Evolutionary conservation across 2,113 vertebrate species (phyloP), one percentile per base, ranked within the genome.

Genomic region (Butastur rufipennis): DNA sequence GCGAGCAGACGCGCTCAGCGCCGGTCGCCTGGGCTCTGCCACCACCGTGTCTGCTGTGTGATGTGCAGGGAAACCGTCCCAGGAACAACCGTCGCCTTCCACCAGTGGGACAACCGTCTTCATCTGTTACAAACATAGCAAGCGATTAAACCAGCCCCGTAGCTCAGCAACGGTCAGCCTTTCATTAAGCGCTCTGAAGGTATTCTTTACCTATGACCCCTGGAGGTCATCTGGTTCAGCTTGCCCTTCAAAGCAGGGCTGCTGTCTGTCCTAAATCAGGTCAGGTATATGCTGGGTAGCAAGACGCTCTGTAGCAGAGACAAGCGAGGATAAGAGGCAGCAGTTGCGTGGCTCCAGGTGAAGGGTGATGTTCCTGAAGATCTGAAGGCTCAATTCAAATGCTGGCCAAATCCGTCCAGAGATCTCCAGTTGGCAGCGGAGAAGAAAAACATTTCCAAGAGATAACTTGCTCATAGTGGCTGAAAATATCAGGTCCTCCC

Each of bases 41-140:
- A 3, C 62, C 21, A 1, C 50, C 2, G 0, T 2, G 15, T 16
- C 63, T 4, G 0, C 7, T 42, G 43, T 0, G 1, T 3, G 29
- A 7, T 7, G 26, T 6, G 68, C 59, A 13, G 27, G 17, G 79
- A 56, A 74, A 22, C 31, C 4, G 2, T 34, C 29, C 48, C 52
- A 50, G 72, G 47, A 40, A 13, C 0, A 0, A 19, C 50, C 12
- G 1, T 55, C 17, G 1, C 77, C 81, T 72, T 34, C 47, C 71
- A 29, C 61, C 58, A 8, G 13, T 3, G 26, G 40, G 43, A 63
- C 15, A 22, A 17, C 38, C 55, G 16, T 23, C 81, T 34, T 90
- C 59, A 26, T 16, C 82, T 38, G 36, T 34, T 50, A 13, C 47
- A 27, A 36, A 19, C 25, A 8, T 2, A 29, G 22, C 29, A 23